A percentile compares a stretch with the other conserved stretches of the same genome.
Evolutionary conservation across 1,140 invertebrate species (phyloP).

Genomic region (Drosophila varians): DNA sequence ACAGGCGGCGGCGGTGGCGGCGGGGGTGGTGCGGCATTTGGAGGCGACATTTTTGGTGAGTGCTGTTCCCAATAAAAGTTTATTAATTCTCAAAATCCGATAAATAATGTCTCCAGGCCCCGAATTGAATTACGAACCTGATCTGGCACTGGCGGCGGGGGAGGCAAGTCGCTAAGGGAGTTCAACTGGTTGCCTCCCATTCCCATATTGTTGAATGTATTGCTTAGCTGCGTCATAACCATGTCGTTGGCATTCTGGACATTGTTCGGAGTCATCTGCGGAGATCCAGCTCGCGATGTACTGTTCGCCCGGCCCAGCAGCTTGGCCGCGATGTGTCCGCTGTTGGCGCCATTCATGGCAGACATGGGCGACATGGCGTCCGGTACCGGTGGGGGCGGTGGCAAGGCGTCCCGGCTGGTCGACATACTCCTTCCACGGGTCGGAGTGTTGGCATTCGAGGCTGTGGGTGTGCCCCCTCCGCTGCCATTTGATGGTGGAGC

Average conservation of each 20-base stretch:
- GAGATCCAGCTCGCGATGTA: constrained; percentile 82
- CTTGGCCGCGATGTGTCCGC: constrained; percentile 83
- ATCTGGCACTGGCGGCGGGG: constrained; percentile 86
- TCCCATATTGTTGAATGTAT: constrained; percentile 78
- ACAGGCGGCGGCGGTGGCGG: constrained; percentile 88
- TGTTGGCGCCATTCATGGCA: constrained; percentile 62
- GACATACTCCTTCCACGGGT: constrained; percentile 88
- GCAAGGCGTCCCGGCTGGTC: constrained; percentile 88
- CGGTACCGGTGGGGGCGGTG: constrained; percentile 95
- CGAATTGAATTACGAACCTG: constrained; percentile 68
- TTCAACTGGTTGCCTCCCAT: constrained; percentile 72
- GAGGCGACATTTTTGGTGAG: constrained; percentile 82
- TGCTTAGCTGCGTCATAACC: constrained; percentile 80
- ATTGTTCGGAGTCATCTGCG: constrained; percentile 75
- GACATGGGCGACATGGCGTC: constrained; percentile 83
- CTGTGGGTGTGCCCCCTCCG: constrained; percentile 88
- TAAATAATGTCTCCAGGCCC: too few species aligned
- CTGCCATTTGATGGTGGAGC: constrained; percentile 90
- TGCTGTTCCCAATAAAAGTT: constrained; percentile 37
- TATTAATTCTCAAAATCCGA: not conserved
- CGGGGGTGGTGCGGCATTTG: constrained; percentile 83
- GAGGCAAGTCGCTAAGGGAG: constrained; percentile 85
- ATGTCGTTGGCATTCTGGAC: constrained; percentile 76
- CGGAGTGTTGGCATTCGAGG: constrained; percentile 88
- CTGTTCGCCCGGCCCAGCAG: constrained; percentile 83